Evolutionary conservation across 2,888 invertebrate genomes (phyloP), one percentile per base, ranked within the genome.

Genomic region (Notodonta ziczac): DNA sequence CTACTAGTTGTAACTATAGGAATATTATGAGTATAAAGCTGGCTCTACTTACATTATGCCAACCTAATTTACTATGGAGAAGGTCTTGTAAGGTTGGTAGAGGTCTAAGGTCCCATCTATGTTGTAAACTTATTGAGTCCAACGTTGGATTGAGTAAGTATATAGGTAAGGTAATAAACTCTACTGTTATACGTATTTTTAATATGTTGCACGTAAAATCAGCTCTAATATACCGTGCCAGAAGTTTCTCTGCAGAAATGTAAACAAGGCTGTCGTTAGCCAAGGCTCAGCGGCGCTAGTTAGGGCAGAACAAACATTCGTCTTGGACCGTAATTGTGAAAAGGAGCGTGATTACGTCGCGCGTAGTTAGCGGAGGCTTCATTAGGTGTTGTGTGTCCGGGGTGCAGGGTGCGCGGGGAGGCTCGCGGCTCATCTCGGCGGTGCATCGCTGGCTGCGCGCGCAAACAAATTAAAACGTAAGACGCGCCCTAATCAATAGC

Each of bases 401-500:
- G 73, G 66, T 62, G 64, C 72, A 77, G 70, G 71, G 61, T 67
- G 75, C 75, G 75, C 74, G 77, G 72, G 77, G 65, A 78, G 78
- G 12, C 24, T 12, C 44, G 78, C 24, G 73, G 73, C 86, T 90
- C 90, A 90, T 91, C 91, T 91, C 90, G 81, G 66, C 85, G 90
- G 88, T 92, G 93, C 92, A 93, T 91, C 88, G 86, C 72, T 67
- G 82, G 87, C 89, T 93, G 93, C 93, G 93, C 92, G 92, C 93
- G 93, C 93, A 93, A 93, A 93, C 93, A 93, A 92, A 93, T 92
- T 93, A 93, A 93, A 93, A 91, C 90, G 91, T 93, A 93, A 93
- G 93, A 93, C 93, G 93, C 93, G 91, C 91, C 93, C 93, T 93
- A 93, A 93, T 93, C 93, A 93, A 93, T 93, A 93, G 93, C 93